Conservation (phyloP, 2,113 vertebrate genomes). For the Tetraodon nigroviridis region DNA sequence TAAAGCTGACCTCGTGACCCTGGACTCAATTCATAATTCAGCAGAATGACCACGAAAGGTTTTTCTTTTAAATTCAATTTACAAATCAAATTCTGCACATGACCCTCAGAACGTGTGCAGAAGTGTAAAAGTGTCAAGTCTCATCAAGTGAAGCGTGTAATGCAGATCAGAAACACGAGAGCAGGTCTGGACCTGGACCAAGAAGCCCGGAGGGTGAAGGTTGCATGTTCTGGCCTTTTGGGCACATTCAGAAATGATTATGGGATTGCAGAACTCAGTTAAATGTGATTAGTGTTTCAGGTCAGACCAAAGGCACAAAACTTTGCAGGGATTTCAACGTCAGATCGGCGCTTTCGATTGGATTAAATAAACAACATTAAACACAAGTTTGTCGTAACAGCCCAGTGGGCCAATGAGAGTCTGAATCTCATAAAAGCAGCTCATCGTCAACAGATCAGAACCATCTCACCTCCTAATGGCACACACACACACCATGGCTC, state of each 20-base stretch:
- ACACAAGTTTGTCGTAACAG: not conserved
- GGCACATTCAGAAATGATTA: constrained; percentile 62
- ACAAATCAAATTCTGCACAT: constrained; percentile 25
- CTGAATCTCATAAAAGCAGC: constrained; percentile 3
- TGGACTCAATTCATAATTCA: constrained; percentile 37
- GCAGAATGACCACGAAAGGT: constrained; percentile 32
- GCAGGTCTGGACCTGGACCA: constrained; percentile 45
- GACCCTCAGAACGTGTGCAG: constrained; percentile 20
- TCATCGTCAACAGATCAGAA: no score
- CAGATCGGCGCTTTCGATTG: no score
- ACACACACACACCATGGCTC: no score
- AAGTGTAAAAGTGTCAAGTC: constrained; percentile 53
- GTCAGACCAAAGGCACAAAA: constrained; percentile 26
- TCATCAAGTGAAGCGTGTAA: constrained; percentile 52
- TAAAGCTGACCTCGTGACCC: no score
- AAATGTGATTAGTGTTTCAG: constrained; percentile 23
- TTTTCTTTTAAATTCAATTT: constrained; percentile 13
- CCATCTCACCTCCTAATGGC: no score
- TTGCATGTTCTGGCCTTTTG: constrained; percentile 50
- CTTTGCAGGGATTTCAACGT: no score
- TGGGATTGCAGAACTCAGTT: constrained; percentile 52
- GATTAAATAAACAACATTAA: no score
- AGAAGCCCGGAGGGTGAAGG: constrained; percentile 41
- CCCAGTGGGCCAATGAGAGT: constrained; percentile 29
- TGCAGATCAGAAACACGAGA: constrained; percentile 59